Conservation (phyloP, 2,888 invertebrate species). For the Gerris lacustris region DNA sequence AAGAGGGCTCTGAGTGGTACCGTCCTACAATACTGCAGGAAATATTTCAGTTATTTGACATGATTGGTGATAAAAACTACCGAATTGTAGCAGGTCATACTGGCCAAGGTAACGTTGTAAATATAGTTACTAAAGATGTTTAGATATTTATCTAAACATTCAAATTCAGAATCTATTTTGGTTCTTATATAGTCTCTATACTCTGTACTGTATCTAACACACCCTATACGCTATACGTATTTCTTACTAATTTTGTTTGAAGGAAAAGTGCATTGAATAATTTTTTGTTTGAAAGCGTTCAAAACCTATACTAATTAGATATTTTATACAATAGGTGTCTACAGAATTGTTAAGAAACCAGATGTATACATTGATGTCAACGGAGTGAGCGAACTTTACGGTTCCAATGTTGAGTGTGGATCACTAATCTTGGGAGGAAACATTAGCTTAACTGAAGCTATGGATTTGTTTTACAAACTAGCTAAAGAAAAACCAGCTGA, state of each 20-base stretch:
- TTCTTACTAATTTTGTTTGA: no score
- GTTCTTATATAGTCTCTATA: no score
- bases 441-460: slow-evolving; percentile 45
- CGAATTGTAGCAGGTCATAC: slow-evolving; percentile 62
- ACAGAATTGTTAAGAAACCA: slow-evolving; percentile 35
- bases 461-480: slow-evolving; percentile 35
- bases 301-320: no score
- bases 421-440: slow-evolving; percentile 45
- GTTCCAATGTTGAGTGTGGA: slow-evolving; percentile 33
- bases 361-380: slow-evolving; percentile 43
- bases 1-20: slow-evolving; percentile 41
- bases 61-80: slow-evolving; percentile 39
- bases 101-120: slow-evolving; percentile 47
- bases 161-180: no score
- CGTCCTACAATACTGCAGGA: slow-evolving; percentile 45
- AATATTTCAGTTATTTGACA: slow-evolving; percentile 46
- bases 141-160: no score
- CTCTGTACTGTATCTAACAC: no score
- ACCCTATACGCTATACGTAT: no score
- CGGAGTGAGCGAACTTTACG: slow-evolving; percentile 40
- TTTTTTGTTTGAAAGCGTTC: no score
- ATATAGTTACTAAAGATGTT: no score
- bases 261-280: no score
- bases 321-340: slow-evolving; percentile 36
- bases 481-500: slow-evolving; percentile 36